Evolutionary conservation across 2,113 vertebrate genomes (phyloP), one percentile per base, ranked within the genome.

Genomic region (Pseudopodoces humilis): DNA sequence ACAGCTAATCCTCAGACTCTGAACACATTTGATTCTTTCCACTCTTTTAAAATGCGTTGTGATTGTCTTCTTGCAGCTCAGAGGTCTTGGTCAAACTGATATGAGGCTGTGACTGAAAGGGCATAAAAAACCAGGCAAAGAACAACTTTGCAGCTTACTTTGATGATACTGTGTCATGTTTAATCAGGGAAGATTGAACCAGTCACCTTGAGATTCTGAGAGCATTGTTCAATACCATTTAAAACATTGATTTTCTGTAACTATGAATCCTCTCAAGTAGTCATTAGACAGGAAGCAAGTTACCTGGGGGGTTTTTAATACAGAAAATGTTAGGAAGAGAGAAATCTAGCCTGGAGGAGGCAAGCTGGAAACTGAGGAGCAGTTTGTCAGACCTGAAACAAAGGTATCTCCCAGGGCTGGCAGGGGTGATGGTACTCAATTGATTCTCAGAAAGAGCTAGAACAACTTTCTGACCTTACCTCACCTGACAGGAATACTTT

Each of bases 181-280:
- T 96, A 97, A 97, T 97, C 95, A 96, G 96, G 11, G 64, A 92
- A 94, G 94, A 96, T 58, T 94, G 96, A 97, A 67, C 60, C 93
- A 95, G 92, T 97, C 95, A 97, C 97, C 97, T 95, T 97, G 95
- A 97, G 92, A 96, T 96, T 97, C 95, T 90, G 84, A 94, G 88
- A 86, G 93, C 82, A 87, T 95, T 96, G 95, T 91, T 96, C 96
- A 83, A 77, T 97, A 77, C 81, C 84, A 94, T 97, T 97, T 96
- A 96, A 97, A 97, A 94, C 91, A 97, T 97, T 97, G 97, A 97
- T 97, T 97, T 97, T 97, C 96, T 97, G 95, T 96, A 97, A 92
- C 95, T 96, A 90, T 96, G 96, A 96, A 96, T 97, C 93, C 95
- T 96, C 96, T 95, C 94, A 95, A 97, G 96, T 41, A 92, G 90